phyloP scores from a whole-genome alignment of 2,888 invertebrate species.

The Cantharis lateralis region DNA sequence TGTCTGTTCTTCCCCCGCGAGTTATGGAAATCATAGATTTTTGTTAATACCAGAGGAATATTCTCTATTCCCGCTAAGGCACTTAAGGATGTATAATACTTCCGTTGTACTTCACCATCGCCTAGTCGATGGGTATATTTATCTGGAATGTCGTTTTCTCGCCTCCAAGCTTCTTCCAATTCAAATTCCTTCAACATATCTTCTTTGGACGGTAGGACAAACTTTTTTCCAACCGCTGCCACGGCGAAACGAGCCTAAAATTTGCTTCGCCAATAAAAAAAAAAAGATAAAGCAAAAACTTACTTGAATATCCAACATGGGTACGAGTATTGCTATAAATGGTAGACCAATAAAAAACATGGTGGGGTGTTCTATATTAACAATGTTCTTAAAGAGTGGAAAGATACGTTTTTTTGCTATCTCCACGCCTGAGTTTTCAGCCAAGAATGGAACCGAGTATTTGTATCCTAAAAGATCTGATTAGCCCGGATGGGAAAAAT shows the following conservation, averaged over 20 bases:
- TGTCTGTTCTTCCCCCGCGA: background rate
- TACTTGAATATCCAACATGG: constrained; percentile 85
- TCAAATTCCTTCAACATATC: constrained; percentile 66
- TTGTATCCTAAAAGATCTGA: constrained; percentile 55
- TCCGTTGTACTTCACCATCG: background rate
- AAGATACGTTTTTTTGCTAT: constrained; percentile 80
- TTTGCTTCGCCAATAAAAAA: background rate
- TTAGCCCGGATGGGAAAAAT: background rate
- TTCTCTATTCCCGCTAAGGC: background rate
- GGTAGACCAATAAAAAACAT: constrained; percentile 86
- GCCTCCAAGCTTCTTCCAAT: constrained; percentile 62
- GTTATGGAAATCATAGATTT: background rate
- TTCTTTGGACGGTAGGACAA: constrained; percentile 64
- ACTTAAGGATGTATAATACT: background rate
- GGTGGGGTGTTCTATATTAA: constrained; percentile 79
- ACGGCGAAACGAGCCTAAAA: constrained; percentile 67
- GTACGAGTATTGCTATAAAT: constrained; percentile 44
- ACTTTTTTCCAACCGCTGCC: constrained; percentile 61
- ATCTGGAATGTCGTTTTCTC: constrained; percentile 56
- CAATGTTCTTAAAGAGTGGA: constrained; percentile 83
- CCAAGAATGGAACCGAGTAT: constrained; percentile 59
- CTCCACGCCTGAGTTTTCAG: constrained; percentile 66
- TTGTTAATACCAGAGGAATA: background rate
- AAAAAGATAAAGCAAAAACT: background rate
- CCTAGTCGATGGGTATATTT: background rate